Base-by-base conservation (phyloP, 92 coral and sea anemone species). In the Desmophyllum pertusum region DNA sequence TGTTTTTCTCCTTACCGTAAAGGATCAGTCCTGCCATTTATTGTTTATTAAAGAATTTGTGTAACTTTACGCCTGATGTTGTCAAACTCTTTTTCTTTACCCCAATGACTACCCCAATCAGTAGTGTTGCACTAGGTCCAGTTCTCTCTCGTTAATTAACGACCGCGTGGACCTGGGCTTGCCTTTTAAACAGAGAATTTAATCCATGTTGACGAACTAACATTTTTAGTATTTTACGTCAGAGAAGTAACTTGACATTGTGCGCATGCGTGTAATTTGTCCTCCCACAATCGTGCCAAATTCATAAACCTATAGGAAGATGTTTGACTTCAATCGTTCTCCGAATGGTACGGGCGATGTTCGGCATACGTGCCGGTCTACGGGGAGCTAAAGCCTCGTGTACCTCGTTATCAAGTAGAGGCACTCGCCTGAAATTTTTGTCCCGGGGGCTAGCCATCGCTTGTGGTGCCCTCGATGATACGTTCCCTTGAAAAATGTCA, bases 381-480 rank as follows among this genome's bases (percentile, higher is more conserved):
- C 91, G 87, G 81, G 93, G 90, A 89, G 95, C 95, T 92, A 92
- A 92, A 92, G 95, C 88, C 91, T 80, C 90, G 93, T 80, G 95
- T 90, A 81, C 43, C 93, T 89, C 95, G 92, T 81, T 80, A 25
- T 89, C 95, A 92, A 38, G 93, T 63, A 92, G 93, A 87, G 95
- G 82, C 67, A 79, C 91, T 92, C 93, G 93, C 90, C 84, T 77
- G 13, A 21, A 92, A 92, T 92, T 92, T 92, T 84, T 92, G 88
- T 53, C 91, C 80, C 46, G 93, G 87, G 92, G 95, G 90, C 93
- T 81, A 90, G 91, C 95, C 93, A 92, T 90, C 95, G 95, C 95
- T 85, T 92, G 93, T 92, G 95, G 95, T 92, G 92, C 86, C 95
- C 93, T 89, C 92, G 90, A 79, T n/a, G n/a, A n/a, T n/a, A n/a